These are phyloP conservation scores for Forbesichthys agassizii DNA, from an alignment of 2,113 vertebrate species.

Conservation along the genomic window DNA sequence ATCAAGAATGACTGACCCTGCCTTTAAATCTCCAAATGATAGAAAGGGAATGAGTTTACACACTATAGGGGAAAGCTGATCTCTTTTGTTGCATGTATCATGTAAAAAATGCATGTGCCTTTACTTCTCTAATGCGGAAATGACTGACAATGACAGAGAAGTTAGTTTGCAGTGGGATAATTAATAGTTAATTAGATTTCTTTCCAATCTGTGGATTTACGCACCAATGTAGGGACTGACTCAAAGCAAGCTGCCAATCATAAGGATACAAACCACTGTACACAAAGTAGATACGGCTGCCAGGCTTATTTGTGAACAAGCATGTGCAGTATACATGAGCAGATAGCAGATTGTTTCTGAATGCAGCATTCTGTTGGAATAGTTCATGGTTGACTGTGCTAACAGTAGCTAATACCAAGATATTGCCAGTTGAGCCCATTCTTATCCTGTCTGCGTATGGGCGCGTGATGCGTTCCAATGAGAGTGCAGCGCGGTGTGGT, in stretches of 20 bases:
- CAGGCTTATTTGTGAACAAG: constrained; percentile 57
- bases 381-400: constrained; percentile 19
- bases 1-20: background rate
- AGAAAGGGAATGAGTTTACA: background rate
- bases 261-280: constrained; percentile 48
- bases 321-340: constrained; percentile 57
- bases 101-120: constrained; percentile 37
- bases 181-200: constrained; percentile 78
- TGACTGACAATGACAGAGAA: constrained; percentile 68
- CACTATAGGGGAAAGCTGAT: constrained; percentile 8
- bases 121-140: constrained; percentile 53
- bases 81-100: constrained; percentile 52
- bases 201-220: constrained; percentile 63
- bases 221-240: constrained; percentile 60
- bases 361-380: constrained; percentile 28
- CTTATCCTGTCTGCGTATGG: constrained; percentile 6
- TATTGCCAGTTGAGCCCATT: background rate
- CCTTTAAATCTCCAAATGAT: background rate
- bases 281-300: constrained; percentile 63
- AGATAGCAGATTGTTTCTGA: constrained; percentile 32
- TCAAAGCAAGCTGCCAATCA: constrained; percentile 66
- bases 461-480: constrained; percentile 10
- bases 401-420: constrained; percentile 12
- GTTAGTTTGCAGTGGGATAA: constrained; percentile 71
- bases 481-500: constrained; percentile 2